phyloP scores from a whole-genome alignment of 2,797 vertebrate species.

The Tangara arthus region DNA sequence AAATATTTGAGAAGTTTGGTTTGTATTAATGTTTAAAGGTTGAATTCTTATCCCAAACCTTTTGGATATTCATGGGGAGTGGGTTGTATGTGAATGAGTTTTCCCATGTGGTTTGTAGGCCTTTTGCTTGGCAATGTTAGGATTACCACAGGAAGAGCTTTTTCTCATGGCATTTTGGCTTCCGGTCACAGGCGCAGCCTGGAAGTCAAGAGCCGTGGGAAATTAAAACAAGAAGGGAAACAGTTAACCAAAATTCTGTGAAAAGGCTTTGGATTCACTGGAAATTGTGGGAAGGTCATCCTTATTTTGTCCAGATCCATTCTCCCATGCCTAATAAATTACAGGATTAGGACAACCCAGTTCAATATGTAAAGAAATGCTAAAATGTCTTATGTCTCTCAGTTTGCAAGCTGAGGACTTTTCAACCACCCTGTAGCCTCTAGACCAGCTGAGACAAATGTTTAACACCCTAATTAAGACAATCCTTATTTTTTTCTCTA shows the following conservation, averaged over 20 bases:
- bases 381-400: background rate
- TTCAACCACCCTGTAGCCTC: background rate
- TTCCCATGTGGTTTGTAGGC: constrained; percentile 64
- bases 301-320: constrained; percentile 60
- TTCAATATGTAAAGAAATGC: background rate
- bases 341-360: background rate
- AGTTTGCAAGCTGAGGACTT: background rate
- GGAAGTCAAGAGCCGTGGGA: constrained; percentile 71
- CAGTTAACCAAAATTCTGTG: constrained; percentile 71
- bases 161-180: constrained; percentile 75
- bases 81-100: constrained; percentile 61
- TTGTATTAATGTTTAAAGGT: constrained; percentile 24
- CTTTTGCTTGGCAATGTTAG: constrained; percentile 61
- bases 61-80: constrained; percentile 58
- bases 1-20: constrained; percentile 54
- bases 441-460: background rate
- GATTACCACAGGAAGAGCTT: constrained; percentile 71
- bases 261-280: constrained; percentile 63
- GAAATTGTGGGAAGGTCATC: constrained; percentile 63
- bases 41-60: constrained; percentile 66
- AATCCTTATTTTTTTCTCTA: background rate
- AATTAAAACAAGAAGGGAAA: constrained; percentile 67
- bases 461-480: background rate
- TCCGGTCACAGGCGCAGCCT: constrained; percentile 65
- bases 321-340: constrained; percentile 37